Conservation (phyloP, 2,797 vertebrate species). For the Lepidocolaptes lacrymiger region DNA sequence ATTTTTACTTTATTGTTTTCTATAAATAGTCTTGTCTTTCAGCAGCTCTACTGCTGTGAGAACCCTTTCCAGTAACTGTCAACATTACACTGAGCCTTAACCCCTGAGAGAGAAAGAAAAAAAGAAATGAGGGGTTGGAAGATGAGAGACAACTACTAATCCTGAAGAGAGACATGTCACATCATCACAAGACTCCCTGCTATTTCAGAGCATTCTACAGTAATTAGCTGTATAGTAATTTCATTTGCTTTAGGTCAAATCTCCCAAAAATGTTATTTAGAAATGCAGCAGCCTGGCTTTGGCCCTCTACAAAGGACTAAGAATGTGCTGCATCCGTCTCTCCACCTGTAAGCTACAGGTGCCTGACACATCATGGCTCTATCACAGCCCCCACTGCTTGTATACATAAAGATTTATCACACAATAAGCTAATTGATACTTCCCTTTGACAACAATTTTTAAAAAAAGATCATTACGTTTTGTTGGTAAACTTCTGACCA, state of each 20-base stretch:
- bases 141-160: neutral
- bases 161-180: neutral
- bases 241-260: neutral
- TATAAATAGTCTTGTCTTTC: conserved; percentile 20
- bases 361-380: neutral
- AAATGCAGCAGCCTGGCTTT: neutral
- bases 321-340: neutral
- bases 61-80: neutral
- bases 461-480: neutral
- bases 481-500: neutral
- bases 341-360: neutral
- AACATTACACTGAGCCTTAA: neutral
- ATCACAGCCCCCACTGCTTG: fast-evolving
- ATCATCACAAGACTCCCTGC: neutral
- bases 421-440: neutral
- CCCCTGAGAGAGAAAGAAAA: neutral
- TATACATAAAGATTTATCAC: neutral
- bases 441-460: neutral
- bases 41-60: neutral
- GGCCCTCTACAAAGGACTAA: neutral
- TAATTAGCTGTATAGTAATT: neutral
- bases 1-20: conserved; percentile 30
- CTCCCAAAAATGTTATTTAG: no score
- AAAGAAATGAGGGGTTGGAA: neutral
- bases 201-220: neutral